Evolutionary conservation across 2,888 invertebrate species (phyloP).

Genomic region (Nebria brevicollis): DNA sequence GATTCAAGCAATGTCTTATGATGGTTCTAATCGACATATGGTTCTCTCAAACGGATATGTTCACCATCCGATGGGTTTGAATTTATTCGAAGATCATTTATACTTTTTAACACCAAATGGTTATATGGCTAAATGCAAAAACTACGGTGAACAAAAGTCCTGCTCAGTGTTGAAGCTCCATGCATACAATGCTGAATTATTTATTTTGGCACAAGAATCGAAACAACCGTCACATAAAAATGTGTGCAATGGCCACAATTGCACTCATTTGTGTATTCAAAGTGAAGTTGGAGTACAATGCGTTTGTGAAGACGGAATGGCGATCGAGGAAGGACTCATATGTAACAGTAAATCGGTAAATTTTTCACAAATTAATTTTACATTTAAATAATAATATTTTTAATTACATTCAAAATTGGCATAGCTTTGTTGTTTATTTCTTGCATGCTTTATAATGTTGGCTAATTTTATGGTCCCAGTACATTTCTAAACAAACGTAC

Average conservation of each 20-base stretch:
- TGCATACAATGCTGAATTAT: conserved; percentile 63
- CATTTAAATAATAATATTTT: too few relatives aligned
- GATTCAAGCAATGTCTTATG: conserved; percentile 66
- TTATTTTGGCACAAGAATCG: conserved; percentile 67
- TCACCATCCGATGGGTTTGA: conserved; percentile 71
- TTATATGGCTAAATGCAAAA: conserved; percentile 69
- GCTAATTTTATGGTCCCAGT: too few relatives aligned
- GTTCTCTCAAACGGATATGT: conserved; percentile 62
- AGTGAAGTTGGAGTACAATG: conserved; percentile 65
- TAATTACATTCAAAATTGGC: too few relatives aligned
- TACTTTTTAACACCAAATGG: conserved; percentile 74
- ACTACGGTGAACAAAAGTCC: conserved; percentile 63
- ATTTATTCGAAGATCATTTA: conserved; percentile 79
- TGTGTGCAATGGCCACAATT: conserved; percentile 66
- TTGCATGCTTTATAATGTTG: too few relatives aligned
- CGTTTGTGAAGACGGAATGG: conserved; percentile 67
- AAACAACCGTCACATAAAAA: conserved; percentile 66
- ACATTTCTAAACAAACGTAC: too few relatives aligned
- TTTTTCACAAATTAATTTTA: neutral
- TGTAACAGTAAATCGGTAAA: conserved; percentile 55
- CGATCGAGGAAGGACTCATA: conserved; percentile 57
- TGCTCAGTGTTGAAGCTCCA: conserved; percentile 65
- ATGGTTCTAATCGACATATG: conserved; percentile 63
- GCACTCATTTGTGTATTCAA: conserved; percentile 72
- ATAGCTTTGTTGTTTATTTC: too few relatives aligned